phyloP scores from a whole-genome alignment of 1,140 invertebrate genomes.

The Zaprionus tsacasi region DNA sequence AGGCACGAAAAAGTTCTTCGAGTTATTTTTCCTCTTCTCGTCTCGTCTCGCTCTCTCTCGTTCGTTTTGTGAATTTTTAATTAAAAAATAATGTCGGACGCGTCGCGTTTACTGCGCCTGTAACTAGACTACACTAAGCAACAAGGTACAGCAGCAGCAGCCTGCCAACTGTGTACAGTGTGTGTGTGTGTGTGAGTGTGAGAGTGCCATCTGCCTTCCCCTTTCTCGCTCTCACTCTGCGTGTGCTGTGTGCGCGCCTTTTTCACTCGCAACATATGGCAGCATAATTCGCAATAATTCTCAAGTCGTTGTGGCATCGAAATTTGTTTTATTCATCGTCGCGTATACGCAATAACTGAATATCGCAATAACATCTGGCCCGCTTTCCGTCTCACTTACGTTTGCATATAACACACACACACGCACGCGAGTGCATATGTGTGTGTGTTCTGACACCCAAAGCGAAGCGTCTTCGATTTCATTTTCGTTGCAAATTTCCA shows the following conservation, averaged over 20 bases:
- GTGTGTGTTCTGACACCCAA: slow-evolving; percentile 14
- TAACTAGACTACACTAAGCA: slow-evolving; percentile 43
- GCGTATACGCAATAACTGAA: slow-evolving; percentile 34
- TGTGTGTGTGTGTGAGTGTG: too few relatives aligned
- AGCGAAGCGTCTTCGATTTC: slow-evolving; percentile 34
- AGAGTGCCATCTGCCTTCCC: background rate
- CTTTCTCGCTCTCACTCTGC: background rate
- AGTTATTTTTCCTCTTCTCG: background rate
- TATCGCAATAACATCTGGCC: slow-evolving; percentile 42
- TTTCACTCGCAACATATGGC: slow-evolving; percentile 70
- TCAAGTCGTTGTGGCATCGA: slow-evolving; percentile 27
- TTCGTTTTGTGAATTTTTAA: slow-evolving; percentile 10
- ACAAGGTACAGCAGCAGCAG: background rate
- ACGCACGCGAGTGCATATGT: background rate
- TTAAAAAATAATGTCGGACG: slow-evolving; percentile 35
- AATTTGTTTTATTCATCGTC: slow-evolving; percentile 44
- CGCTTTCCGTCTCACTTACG: slow-evolving; percentile 6
- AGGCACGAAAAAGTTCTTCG: slow-evolving; percentile 16
- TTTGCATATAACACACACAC: slow-evolving; percentile 10
- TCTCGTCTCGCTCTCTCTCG: too few relatives aligned
- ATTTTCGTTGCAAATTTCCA: slow-evolving; percentile 21
- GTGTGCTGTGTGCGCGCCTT: slow-evolving; percentile 62
- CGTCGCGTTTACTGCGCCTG: slow-evolving; percentile 23
- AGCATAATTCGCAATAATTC: slow-evolving; percentile 60
- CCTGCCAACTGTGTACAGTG: background rate